Evolutionary conservation across 2,113 vertebrate genomes (phyloP).

Genomic region (Paradoxurus hermaphroditus): DNA sequence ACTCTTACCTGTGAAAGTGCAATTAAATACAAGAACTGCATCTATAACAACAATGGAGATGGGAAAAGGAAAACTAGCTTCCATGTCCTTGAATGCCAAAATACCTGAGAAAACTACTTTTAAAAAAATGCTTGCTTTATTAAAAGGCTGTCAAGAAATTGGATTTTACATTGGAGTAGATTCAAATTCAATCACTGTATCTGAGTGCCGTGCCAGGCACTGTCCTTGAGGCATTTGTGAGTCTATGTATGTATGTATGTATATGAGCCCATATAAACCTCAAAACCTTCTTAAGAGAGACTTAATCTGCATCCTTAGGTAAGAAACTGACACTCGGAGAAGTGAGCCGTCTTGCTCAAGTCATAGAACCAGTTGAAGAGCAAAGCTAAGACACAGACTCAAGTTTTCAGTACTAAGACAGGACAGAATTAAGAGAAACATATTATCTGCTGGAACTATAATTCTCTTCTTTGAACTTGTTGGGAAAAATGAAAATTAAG

Average conservation of each 20-base stretch:
- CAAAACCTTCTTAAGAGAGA: background rate
- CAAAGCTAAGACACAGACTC: background rate
- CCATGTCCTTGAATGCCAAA: background rate
- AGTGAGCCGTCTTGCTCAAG: background rate
- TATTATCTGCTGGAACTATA: background rate
- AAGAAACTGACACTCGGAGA: background rate
- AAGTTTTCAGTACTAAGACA: background rate
- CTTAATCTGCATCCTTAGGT: background rate
- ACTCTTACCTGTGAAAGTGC: background rate
- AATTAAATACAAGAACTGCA: background rate
- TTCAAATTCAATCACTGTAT: background rate
- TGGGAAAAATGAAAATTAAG: background rate
- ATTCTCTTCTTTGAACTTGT: background rate
- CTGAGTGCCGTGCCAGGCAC: background rate
- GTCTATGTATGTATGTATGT: background rate
- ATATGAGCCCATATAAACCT: background rate
- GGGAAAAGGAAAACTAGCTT: background rate
- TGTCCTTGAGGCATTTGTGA: background rate
- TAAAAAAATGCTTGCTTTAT: background rate
- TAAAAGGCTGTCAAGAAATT: background rate
- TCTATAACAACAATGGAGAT: background rate
- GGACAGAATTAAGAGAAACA: background rate
- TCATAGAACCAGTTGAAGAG: background rate
- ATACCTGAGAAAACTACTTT: background rate
- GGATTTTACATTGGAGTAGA: background rate